Base-by-base conservation (phyloP, 2,113 vertebrate species). In the Nothobranchius furzeri region DNA sequence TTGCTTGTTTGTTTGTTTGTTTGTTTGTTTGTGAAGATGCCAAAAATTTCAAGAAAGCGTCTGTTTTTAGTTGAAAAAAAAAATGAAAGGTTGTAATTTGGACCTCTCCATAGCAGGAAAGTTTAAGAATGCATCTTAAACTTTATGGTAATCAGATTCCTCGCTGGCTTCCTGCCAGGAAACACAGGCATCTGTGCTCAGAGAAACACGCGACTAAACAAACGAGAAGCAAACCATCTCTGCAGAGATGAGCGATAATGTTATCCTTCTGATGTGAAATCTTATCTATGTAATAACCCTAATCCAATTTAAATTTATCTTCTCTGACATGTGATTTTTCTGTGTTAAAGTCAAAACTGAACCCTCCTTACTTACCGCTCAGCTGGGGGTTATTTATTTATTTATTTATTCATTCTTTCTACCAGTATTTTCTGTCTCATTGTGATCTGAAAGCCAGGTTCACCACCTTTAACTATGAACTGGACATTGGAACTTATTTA, bases 211-310 rank as follows among this genome's bases (percentile, higher is more conserved):
- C 25, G 54, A 9, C 42, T 54, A 40, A 13, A 6, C 40, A 53
- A 37, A 49, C 53, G 30, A 65, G 25, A 40, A 61, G 42, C 2
- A 6, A 60, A 7, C 13, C 30, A 35, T 25, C 0, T 51, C 36
- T 14, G 11, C 47, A 68, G 24, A 15, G 46, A 53, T 48, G n/a
- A 60, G 43, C 20, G 14, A 49, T 54, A 0, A 20, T 7, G 53
- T 30, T 42, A 24, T 14, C 61, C 13, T 4, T 47, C 48, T 48
- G 11, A 24, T 37, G 24, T 52, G 25, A 15, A 12, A 36, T 8
- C 13, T n/a, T 67, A 55, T 55, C 53, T 68, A 4, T 48, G 17
- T 25, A 50, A 20, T 51, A 15, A 58, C 40, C 37, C 20, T 58
- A 43, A 58, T 43, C 11, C 5, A 42, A 43, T 43, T 58, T 20